Conservation (phyloP, 1,140 invertebrate species). For the Antheraea mylitta region DNA sequence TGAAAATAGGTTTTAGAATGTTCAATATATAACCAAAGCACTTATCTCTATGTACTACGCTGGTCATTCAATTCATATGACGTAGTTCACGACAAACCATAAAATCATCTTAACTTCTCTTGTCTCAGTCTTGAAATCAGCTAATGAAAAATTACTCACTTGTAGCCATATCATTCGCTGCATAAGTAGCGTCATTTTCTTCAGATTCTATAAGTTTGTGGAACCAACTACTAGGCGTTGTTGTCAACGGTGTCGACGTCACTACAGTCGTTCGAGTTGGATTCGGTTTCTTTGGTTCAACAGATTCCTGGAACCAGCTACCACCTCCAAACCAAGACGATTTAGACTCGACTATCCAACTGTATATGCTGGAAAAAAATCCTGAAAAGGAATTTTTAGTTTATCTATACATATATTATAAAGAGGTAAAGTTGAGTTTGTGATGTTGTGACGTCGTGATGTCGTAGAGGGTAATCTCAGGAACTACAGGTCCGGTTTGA, state of each 20-base stretch:
- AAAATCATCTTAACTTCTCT: too few relatives aligned
- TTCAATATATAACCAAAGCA: too few relatives aligned
- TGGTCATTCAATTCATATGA: too few relatives aligned
- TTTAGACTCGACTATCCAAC: constrained; percentile 52
- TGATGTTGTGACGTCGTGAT: too few relatives aligned
- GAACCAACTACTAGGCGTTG: constrained; percentile 61
- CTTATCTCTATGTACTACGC: too few relatives aligned
- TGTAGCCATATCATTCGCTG: constrained; percentile 23
- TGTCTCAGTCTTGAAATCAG: too few relatives aligned
- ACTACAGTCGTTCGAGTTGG: constrained; percentile 36
- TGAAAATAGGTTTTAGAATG: too few relatives aligned
- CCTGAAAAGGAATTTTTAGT: constrained; percentile 27
- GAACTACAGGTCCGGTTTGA: too few relatives aligned
- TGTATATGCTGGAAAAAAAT: constrained; percentile 51
- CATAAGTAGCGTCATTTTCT: constrained; percentile 46
- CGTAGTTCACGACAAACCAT: too few relatives aligned
- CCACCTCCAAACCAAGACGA: constrained; percentile 44
- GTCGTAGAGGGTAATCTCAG: too few relatives aligned
- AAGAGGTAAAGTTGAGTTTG: too few relatives aligned
- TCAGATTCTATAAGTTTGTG: constrained; percentile 58
- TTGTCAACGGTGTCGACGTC: constrained; percentile 36
- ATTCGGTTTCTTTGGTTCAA: constrained; percentile 28
- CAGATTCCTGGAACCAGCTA: constrained; percentile 48
- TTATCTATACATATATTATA: too few relatives aligned
- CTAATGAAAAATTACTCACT: constrained; percentile 19